A percentile compares a stretch with the other conserved stretches of the same genome.
Evolutionary conservation across 2,797 vertebrate species (phyloP).

Genomic region (Zenarchopterus dispar): DNA sequence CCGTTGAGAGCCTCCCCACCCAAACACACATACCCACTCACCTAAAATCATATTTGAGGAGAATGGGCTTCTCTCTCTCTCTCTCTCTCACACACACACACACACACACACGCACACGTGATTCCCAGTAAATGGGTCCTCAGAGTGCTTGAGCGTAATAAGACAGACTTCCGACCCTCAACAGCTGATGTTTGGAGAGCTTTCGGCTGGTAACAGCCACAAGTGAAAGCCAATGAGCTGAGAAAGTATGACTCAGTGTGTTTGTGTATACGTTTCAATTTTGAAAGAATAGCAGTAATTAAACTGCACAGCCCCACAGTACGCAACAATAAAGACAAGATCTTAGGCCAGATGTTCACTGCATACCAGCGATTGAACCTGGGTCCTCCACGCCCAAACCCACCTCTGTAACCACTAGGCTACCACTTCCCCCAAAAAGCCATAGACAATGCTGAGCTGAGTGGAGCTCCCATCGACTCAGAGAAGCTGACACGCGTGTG

Average conservation of each 20-base stretch:
- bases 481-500: too few species aligned
- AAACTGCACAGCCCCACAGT: neutral
- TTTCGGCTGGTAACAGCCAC: slow-evolving; percentile 36
- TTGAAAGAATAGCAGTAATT: too few species aligned
- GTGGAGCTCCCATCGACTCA: too few species aligned
- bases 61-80: neutral
- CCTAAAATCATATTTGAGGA: slow-evolving; percentile 12
- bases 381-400: too few species aligned
- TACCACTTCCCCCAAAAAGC: too few species aligned
- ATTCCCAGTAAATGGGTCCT: slow-evolving; percentile 51
- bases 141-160: slow-evolving; percentile 37
- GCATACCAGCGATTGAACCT: too few species aligned
- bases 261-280: slow-evolving; percentile 18
- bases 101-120: slow-evolving; percentile 39
- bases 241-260: slow-evolving; percentile 34
- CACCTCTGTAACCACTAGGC: too few species aligned
- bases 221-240: slow-evolving; percentile 32
- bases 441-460: too few species aligned
- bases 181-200: slow-evolving; percentile 59
- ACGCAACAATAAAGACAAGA: neutral
- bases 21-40: slow-evolving; percentile 18
- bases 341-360: too few species aligned
- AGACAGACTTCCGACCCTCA: slow-evolving; percentile 19
- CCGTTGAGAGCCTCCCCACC: slow-evolving; percentile 22
- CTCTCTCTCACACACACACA: neutral